Evolutionary conservation across 1,140 invertebrate genomes (phyloP), one percentile per base, ranked within the genome.

Genomic region (Atopsyche davidsoni): DNA sequence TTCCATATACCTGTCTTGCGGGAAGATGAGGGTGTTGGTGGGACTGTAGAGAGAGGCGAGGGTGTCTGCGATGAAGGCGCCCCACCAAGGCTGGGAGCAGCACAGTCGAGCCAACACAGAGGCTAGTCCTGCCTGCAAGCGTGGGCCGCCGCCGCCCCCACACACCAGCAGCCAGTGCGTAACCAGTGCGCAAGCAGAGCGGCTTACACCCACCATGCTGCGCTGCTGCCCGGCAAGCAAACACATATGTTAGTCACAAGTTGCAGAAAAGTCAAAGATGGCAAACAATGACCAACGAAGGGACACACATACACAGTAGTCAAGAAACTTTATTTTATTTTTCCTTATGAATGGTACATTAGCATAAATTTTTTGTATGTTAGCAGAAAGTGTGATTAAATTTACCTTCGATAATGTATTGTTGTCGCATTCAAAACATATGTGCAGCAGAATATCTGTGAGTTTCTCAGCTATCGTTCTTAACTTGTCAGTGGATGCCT

Each of bases 1-100:
- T n/a, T n/a, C n/a, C n/a, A n/a, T n/a, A n/a, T n/a, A n/a, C 88
- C 87, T 85, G 65, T 93, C 90, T 62, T 92, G 85, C 21, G 90
- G 86, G 61, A 89, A 89, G 32, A 87, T 82, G 40, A 81, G 77
- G 14, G 79, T 82, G 53, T 90, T 84, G 11, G 83, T 80, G 0
- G 85, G 82, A 2, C 85, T 82, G 64, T 90, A 94, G 39, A 92
- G 79, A 55, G 79, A 77, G 11, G 82, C 79, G 17, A 95, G 75
- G 9, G 85, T 87, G 60, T 86, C 85, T 1, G 87, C 84, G 3
- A 96, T 73, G 61, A 92, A 92, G 48, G 85, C 79, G 10, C 91
- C 91, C 90, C 90, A 95, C 88, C 89, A 95, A 1, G 78, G 73
- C 63, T 86, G 81, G 46, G 80, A 76, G 39, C 82, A 83, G 67